Percentiles rank a stretch among this genome's conserved stretches.
These are phyloP conservation scores for Orientallactaga sibirica DNA, from an alignment of 2,797 vertebrate genomes.

Conservation along the genomic window DNA sequence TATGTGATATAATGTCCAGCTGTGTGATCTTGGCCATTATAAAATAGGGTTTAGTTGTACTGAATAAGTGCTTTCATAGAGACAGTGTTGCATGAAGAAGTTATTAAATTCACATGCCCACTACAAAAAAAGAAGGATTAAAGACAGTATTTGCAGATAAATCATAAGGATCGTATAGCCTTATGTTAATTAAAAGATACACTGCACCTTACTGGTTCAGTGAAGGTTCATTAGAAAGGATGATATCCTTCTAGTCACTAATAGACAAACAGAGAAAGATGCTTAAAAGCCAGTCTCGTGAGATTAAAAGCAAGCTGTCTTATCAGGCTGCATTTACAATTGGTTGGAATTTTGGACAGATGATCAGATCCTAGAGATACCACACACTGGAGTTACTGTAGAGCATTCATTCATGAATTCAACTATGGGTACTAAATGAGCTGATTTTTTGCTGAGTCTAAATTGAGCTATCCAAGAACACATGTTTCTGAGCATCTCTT, in stretches of 20 bases:
- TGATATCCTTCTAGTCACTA: neutral
- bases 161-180: neutral
- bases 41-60: neutral
- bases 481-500: neutral
- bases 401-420: neutral
- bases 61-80: neutral
- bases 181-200: neutral
- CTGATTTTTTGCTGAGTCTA: neutral
- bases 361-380: neutral
- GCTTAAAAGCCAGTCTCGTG: neutral
- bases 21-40: neutral
- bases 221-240: neutral
- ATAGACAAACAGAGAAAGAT: neutral
- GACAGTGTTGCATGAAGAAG: neutral
- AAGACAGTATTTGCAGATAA: neutral
- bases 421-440: neutral
- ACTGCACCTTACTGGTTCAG: neutral
- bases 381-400: neutral
- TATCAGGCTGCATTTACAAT: neutral
- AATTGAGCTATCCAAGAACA: neutral
- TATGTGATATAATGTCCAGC: neutral
- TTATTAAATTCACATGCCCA: neutral
- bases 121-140: neutral
- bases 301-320: slow-evolving; percentile 7
- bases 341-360: neutral